Evolutionary conservation across 2,888 invertebrate genomes (phyloP), one percentile per base, ranked within the genome.

Genomic region (Priocnemis perturbator): DNA sequence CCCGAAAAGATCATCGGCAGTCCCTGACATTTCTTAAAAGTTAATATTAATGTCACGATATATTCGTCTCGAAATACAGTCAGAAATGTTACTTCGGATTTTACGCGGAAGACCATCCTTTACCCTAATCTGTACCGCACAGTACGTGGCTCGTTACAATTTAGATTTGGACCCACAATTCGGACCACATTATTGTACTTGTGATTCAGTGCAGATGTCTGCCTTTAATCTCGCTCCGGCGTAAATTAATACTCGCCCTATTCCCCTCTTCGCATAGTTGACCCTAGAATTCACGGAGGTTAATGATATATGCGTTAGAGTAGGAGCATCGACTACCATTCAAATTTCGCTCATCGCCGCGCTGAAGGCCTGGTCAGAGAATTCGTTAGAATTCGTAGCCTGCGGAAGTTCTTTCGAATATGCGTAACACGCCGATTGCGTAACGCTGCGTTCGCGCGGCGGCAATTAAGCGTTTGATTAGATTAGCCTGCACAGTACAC

Each of bases 221-320:
- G 21, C 15, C 23, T 50, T 66, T 37, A 57, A 53, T 56, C 65
- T 60, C 26, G 23, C 59, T n/a, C 19, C n/a, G 20, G 11, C 14
- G 7, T 20, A 52, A 62, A n/a, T 57, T 48, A 21, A 68, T 64
- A 47, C n/a, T 26, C 17, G 7, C 50, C 19, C 20, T 50, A 7
- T 50, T 20, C 23, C 53, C 14, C 21, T 53, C 21, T 14, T 50
- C 50, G 50, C 50, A 37, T 37, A 9, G 11, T 50, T 50, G 50
- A 50, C 50, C 50, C 50, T 7, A 1, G 50, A 50, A 50, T 50
- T 50, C 7, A 7, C 1, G n/a, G 19, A 19, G 50, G 50, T 50
- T 19, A 50, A 19, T 50, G 50, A 19, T 17, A 3, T 50, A 50
- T 19, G 50, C 19, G 17, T 5, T 50, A 0, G 19, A 17, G 3